Evolutionary conservation across 1,140 invertebrate genomes (phyloP), one percentile per base, ranked within the genome.

Genomic region (Pantala flavescens): DNA sequence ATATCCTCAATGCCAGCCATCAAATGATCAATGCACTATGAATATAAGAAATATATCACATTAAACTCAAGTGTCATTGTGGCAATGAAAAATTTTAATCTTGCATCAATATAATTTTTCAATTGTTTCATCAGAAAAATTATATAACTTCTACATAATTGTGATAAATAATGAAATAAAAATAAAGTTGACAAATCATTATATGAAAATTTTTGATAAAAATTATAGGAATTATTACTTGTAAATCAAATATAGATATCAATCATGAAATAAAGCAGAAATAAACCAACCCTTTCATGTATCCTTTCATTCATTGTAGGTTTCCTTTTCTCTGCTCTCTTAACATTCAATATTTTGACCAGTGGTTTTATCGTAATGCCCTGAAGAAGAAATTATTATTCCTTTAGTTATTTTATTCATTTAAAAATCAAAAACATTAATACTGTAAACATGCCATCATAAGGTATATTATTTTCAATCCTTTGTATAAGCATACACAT

Each of bases 311-410:
- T 97, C 94, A 98, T 97, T 5, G 93, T 94, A 14, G 93, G 91
- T 79, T 96, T 95, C 70, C 91, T 86, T 80, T 93, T 95, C 77
- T 94, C 90, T 0, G 92, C 91, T 70, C 93, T 89, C 81, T 97
- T 97, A 2, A 99, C 96, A 80, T 98, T 98, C 14, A 99, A 85
- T 79, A 96, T 91, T 83, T 93, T 93, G 0, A 99, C 98, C 63
- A 99, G 86, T 2, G 96, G 96, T 83, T 98, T 98, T 80, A 99
- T 98, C 14, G 97, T 98, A 77, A 98, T 98, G 71, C 98, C 98
- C 88, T 96, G 87, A 77, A 75, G 73, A 75, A 74, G 74, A 75
- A 24, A 77, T 2, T 36, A 21, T 74, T 1, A 76, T 16, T 14
- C 21, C 12, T 55, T 24, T 10, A 12, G 0, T 23, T 23, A 76